A percentile compares a stretch with the other conserved stretches of the same genome.
Conservation (phyloP, 1,140 invertebrate species). For the Campoletis sonorensis region DNA sequence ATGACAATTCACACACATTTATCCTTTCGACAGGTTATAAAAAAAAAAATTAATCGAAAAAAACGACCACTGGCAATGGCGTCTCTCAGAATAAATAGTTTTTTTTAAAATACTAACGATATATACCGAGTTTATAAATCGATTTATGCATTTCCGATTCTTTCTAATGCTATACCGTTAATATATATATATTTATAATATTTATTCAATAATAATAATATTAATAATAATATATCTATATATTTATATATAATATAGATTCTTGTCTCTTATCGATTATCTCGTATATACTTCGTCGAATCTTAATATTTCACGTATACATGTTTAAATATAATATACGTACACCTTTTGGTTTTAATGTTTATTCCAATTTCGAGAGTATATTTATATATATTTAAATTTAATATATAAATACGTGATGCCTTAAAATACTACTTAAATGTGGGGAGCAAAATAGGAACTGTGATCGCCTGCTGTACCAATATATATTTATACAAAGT, state of each 20-base stretch:
- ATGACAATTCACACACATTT: no score
- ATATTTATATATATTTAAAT: not conserved
- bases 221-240: no score
- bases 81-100: not conserved
- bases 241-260: not conserved
- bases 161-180: not conserved
- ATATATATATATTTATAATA: no score
- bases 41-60: not conserved
- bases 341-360: not conserved
- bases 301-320: not conserved
- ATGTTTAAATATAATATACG: not conserved
- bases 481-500: constrained; percentile 5
- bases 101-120: no score
- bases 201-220: not conserved
- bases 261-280: not conserved
- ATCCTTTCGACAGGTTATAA: no score
- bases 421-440: constrained; percentile 30
- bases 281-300: not conserved
- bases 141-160: not conserved
- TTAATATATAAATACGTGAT: constrained; percentile 38
- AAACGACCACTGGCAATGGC: not conserved
- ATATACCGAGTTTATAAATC: not conserved
- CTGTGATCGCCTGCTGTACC: constrained; percentile 69
- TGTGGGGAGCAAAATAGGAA: constrained; percentile 66
- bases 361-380: not conserved